Evolutionary conservation across 2,888 invertebrate species (phyloP).

Genomic region (Lepetodrilus schrolli): DNA sequence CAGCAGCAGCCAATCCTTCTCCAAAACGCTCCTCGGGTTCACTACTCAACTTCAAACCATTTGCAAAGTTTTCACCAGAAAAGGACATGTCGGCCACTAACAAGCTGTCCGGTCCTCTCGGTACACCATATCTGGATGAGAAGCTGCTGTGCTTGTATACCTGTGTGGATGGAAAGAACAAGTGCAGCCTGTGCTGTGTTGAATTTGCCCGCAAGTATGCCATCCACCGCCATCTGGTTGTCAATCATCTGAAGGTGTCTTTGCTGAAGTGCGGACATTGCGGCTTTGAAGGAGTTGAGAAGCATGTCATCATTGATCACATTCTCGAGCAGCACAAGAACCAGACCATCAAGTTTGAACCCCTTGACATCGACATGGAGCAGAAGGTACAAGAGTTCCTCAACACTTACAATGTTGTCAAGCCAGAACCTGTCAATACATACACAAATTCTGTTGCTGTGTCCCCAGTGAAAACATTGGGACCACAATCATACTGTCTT

Average conservation of each 20-base stretch:
- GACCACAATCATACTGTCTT: conserved; percentile 32
- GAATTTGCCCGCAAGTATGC: conserved; percentile 48
- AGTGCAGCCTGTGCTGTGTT: conserved; percentile 41
- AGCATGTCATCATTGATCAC: conserved; percentile 48
- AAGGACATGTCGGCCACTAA: not conserved
- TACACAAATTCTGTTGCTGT: too few relatives aligned
- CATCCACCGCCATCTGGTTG: conserved; percentile 45
- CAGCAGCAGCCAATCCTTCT: not conserved
- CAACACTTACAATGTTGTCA: conserved; percentile 1
- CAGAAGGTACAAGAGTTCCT: conserved; percentile 40
- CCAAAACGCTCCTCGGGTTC: not conserved
- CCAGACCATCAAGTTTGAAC: conserved; percentile 37
- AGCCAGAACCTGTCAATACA: not conserved
- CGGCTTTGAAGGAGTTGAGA: conserved; percentile 45
- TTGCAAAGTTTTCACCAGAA: not conserved
- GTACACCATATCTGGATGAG: conserved; percentile 44
- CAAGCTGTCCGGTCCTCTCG: conserved; percentile 28
- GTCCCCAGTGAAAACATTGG: not conserved
- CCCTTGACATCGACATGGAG: conserved; percentile 34
- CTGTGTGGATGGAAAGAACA: conserved; percentile 31
- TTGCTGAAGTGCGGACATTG: conserved; percentile 45
- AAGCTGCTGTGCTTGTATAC: conserved; percentile 43
- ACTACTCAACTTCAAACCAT: not conserved
- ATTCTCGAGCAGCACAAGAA: conserved; percentile 44
- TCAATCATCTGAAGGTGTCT: conserved; percentile 43